phyloP scores from a whole-genome alignment of 2,113 vertebrate genomes.

The Isurus oxyrinchus region DNA sequence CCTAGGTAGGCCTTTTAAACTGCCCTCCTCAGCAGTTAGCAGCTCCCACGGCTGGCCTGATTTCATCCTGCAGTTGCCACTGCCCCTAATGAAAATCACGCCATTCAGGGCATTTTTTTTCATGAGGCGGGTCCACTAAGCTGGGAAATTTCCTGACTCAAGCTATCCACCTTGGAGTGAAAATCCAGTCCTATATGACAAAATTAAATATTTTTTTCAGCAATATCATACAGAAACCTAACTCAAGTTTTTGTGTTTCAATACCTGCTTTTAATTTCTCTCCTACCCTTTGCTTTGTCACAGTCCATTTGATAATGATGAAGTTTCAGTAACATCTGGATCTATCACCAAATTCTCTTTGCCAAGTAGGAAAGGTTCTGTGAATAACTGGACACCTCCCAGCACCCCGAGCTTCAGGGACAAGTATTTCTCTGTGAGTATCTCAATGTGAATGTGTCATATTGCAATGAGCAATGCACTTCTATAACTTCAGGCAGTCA shows the following conservation, averaged over 20 bases:
- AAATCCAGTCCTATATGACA: neutral
- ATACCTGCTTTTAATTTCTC: neutral
- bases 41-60: neutral
- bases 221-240: neutral
- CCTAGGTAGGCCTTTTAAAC: neutral
- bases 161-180: no score
- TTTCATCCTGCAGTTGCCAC: neutral
- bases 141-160: no score
- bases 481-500: neutral
- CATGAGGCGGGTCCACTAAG: no score
- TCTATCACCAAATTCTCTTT: conserved; percentile 65
- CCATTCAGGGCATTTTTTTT: no score
- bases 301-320: conserved; percentile 77
- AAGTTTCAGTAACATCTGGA: conserved; percentile 59
- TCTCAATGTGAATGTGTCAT: neutral
- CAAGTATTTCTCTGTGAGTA: conserved; percentile 80
- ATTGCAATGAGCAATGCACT: no score
- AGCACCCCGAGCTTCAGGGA: conserved; percentile 87
- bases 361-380: conserved; percentile 72
- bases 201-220: neutral
- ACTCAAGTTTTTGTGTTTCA: neutral
- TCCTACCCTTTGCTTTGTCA: conserved; percentile 40
- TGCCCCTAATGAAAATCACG: neutral
- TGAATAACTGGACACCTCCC: conserved; percentile 82
- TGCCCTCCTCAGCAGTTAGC: neutral